Evolutionary conservation across 1,140 invertebrate species (phyloP), one percentile per base, ranked within the genome.

Genomic region (Pachypeltis micranthus): DNA sequence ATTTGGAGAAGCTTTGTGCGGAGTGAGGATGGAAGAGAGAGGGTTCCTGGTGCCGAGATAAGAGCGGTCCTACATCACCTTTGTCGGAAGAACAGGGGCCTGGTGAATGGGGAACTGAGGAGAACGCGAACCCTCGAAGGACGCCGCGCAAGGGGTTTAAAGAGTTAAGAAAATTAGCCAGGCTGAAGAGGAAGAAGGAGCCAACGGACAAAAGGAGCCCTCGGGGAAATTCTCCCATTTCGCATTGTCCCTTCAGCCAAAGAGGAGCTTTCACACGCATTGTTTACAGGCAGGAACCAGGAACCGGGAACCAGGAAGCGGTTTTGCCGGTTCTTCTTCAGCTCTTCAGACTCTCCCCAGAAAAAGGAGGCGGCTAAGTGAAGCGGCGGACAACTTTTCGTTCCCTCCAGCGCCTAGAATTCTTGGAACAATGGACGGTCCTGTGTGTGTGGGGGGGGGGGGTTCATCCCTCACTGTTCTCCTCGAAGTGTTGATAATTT

Each of bases 71-170:
- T 51, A 51, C 47, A 51, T 51, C 47, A 51, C 47, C 47, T 51
- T 16, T 10, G 47, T 16, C 23, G 21, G 47, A 21, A 51, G 47
- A 4, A 51, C 4, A 7, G 47, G 47, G 47, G 47, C 47, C 7
- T 21, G 12, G 47, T 4, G 47, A 10, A 21, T 21, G 47, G 4
- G 12, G 12, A 4, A 16, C 23, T 51, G 21, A 21, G 47, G n/a
- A n/a, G n/a, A n/a, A n/a, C n/a, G n/a, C n/a, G n/a, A n/a, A n/a
- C n/a, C n/a, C n/a, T n/a, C n/a, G n/a, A n/a, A n/a, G n/a, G n/a
- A n/a, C n/a, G n/a, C n/a, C n/a, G n/a, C n/a, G n/a, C n/a, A 51
- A 51, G 47, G 47, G 47, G 47, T 51, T 51, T 51, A 51, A 51
- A 51, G 47, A 51, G 47, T 51, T 51, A 51, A 51, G 47, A 51